Base-by-base conservation (phyloP, 2,888 invertebrate genomes). In the Athalia circularis region DNA sequence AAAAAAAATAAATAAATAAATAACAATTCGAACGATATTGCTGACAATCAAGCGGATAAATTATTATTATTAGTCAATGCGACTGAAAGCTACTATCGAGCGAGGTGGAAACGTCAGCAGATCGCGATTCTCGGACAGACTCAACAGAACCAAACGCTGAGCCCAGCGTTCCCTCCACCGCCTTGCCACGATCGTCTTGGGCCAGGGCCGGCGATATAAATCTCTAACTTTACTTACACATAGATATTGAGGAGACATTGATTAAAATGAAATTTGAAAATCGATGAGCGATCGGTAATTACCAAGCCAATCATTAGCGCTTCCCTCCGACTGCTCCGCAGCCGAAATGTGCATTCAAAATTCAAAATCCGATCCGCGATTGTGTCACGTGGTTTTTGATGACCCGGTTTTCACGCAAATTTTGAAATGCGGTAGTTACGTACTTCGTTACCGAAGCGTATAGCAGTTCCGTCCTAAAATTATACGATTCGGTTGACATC, bases 51-150 rank as follows among this genome's bases (percentile, higher is more conserved):
- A 59, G 45, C 57, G n/a, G 57, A 59, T 72, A n/a, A 72, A 59
- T 57, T 72, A 68, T 52, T 54, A 54, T 54, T 15, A 68, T 68
- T 54, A 15, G 43, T 50, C 68, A 68, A 72, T 13, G 29, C 29
- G 70, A 9, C 43, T 59, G 59, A n/a, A 59, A 13, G 45, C 57
- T 29, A 29, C 29, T 45, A 15, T 70, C 67, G 67, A 6, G 29
- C 13, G 62, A 15, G n/a, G 45, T 72, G 45, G 67, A 86, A 86
- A 88, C 89, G 89, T 89, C 88, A 88, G 88, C 88, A 87, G 85
- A 85, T 86, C 85, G 84, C 86, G 87, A 87, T 87, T 86, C 86
- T 85, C 86, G 84, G 84, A 83, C 82, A 81, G 83, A 85, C 85
- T 85, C 84, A 82, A 81, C 84, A 86, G 85, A 88, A 85, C 82